phyloP scores from a whole-genome alignment of 2,797 vertebrate genomes.

The Botia almorhae region DNA sequence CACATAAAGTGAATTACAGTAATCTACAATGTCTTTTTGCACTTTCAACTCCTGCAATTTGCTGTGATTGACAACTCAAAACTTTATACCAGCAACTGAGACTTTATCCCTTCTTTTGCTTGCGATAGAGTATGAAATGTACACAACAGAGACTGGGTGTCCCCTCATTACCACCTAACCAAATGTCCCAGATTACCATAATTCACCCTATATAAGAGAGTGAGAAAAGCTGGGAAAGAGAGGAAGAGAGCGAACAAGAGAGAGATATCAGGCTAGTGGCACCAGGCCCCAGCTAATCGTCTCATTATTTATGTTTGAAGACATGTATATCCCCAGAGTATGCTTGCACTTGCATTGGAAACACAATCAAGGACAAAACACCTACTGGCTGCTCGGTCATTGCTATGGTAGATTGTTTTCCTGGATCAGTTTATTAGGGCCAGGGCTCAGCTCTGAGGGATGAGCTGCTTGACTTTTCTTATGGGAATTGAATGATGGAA shows the following conservation, averaged over 20 bases:
- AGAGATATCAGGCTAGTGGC: conserved; percentile 48
- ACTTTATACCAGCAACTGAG: neutral
- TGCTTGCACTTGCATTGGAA: conserved; percentile 54
- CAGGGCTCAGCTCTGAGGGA: conserved; percentile 29
- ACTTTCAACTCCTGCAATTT: neutral
- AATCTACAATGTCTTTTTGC: neutral
- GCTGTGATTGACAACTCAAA: neutral
- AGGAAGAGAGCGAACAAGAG: conserved; percentile 33
- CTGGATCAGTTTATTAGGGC: conserved; percentile 45
- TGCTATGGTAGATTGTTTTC: conserved; percentile 53
- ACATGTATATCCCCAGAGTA: conserved; percentile 58
- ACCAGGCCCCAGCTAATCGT: conserved; percentile 60
- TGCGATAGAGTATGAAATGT: neutral
- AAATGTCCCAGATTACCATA: conserved; percentile 3
- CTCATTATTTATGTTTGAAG: conserved; percentile 66
- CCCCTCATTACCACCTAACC: neutral
- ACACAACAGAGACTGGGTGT: neutral
- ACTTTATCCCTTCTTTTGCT: neutral
- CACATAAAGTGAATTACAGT: neutral
- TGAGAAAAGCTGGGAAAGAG: conserved; percentile 44
- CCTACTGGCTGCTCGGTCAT: conserved; percentile 53
- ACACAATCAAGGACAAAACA: conserved; percentile 62
- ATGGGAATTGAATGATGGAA: conserved; percentile 43
- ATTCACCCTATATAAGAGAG: conserved; percentile 23
- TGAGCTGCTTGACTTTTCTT: conserved; percentile 27